These are phyloP conservation scores for Cyprinodon brontotheroides DNA, from an alignment of 2,113 vertebrate genomes.

Conservation along the genomic window DNA sequence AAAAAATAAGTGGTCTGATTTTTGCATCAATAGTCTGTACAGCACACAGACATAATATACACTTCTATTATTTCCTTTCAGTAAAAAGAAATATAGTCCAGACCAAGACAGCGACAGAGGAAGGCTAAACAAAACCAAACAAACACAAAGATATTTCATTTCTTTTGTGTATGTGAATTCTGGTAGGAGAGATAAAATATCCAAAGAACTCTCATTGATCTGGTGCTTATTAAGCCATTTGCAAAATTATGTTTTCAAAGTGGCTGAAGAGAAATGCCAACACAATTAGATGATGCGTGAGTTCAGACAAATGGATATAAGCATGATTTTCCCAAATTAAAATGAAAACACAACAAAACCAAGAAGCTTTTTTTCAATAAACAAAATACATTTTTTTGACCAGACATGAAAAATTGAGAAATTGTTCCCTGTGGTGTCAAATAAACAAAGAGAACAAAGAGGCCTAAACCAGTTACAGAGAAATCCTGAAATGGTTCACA, in stretches of 20 bases:
- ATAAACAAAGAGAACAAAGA: not conserved
- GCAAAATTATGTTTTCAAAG: slow-evolving; percentile 53
- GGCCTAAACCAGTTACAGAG: not conserved
- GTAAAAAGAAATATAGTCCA: not conserved
- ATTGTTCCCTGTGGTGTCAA: not conserved
- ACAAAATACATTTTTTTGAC: not conserved
- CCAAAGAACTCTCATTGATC: slow-evolving; percentile 35
- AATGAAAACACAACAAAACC: not conserved
- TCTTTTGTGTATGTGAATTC: not conserved
- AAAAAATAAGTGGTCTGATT: slow-evolving; percentile 12
- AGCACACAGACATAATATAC: too few relatives aligned
- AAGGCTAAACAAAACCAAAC: not conserved
- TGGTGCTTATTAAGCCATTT: slow-evolving; percentile 48
- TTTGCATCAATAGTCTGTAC: too few relatives aligned
- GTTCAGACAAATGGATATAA: slow-evolving; percentile 9
- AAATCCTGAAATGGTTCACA: not conserved
- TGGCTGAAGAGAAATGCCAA: slow-evolving; percentile 27
- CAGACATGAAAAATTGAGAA: fast-evolving
- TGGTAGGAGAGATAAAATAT: slow-evolving; percentile 4
- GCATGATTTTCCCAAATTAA: not conserved
- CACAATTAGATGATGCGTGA: slow-evolving; percentile 23
- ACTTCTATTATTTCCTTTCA: not conserved
- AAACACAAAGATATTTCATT: not conserved
- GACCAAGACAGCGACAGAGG: not conserved
- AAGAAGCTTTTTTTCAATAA: not conserved